Evolutionary conservation across 2,888 invertebrate genomes (phyloP), one percentile per base, ranked within the genome.

Genomic region (Morpho achilles): DNA sequence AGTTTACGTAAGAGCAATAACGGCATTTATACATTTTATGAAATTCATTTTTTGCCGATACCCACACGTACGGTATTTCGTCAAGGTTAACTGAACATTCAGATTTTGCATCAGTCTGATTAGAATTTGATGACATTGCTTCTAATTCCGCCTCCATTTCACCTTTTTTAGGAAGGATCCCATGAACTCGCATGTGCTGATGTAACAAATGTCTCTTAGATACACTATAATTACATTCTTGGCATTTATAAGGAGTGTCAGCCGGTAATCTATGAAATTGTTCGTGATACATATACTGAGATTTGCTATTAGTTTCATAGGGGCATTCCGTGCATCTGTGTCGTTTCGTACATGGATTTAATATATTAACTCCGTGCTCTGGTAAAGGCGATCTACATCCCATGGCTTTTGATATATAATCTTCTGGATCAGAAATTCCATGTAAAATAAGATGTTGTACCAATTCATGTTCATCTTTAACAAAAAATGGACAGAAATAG

Each of bases 1-100:
- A 91, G 75, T 96, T 96, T 9, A 96, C 95, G 77, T 96, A 96
- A 0, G 97, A 96, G 76, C 97, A 97, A 76, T 93, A 94, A 41
- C 95, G 92, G 76, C 97, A 97, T 76, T 96, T 95, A 77, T 94
- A 95, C 94, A 97, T 95, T 84, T 96, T 96, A 54, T 93, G 93
- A 61, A 95, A 94, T 56, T 93, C 93, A 9, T 94, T 94, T 62
- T 93, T 93, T 45, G 94, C 93, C 0, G 94, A 94, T 0, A 95
- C 95, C 95, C 96, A 96, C 5, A 96, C 95, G 55, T 93, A 86
- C 0, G 95, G 95, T 56, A 94, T 93, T 69, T 95, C 95, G 69
- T 77, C 94, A 8, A 87, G 70, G 60, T 87, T 84, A 48, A 82
- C 78, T 4, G 84, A 79, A 58, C 67, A 62, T 67, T 73, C 78